These are phyloP conservation scores for Arothron firmamentum DNA, from an alignment of 2,113 vertebrate species.

Conservation along the genomic window DNA sequence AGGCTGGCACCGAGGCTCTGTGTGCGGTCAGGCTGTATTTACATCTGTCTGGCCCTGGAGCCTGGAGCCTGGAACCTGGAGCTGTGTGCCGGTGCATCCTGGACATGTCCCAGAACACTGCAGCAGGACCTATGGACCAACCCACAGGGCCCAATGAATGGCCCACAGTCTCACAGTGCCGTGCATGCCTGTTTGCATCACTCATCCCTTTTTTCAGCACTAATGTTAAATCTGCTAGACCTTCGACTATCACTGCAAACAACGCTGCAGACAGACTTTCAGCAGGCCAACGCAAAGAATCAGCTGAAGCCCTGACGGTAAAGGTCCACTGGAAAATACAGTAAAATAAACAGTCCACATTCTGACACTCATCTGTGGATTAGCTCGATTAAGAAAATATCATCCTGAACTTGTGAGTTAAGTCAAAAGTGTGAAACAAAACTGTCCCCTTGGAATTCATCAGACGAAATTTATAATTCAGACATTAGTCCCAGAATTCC, in stretches of 20 bases:
- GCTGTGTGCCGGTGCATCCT: slow-evolving; percentile 45
- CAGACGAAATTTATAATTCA: too few relatives aligned
- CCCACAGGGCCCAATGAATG: slow-evolving; percentile 38
- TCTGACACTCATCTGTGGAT: too few relatives aligned
- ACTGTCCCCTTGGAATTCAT: too few relatives aligned
- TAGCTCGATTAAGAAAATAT: too few relatives aligned
- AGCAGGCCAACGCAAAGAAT: too few relatives aligned
- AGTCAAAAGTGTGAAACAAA: too few relatives aligned
- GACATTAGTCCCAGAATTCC: too few relatives aligned
- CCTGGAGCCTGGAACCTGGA: slow-evolving; percentile 52
- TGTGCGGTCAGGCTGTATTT: slow-evolving; percentile 69
- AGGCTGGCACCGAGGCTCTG: slow-evolving; percentile 51
- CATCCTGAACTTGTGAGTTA: too few relatives aligned
- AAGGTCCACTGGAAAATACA: too few relatives aligned
- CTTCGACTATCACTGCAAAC: neutral
- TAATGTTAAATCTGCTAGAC: neutral
- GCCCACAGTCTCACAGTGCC: slow-evolving; percentile 35
- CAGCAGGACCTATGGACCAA: slow-evolving; percentile 32
- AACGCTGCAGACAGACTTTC: too few relatives aligned
- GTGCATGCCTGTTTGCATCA: slow-evolving; percentile 41
- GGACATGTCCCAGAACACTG: slow-evolving; percentile 53
- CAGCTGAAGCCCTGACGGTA: too few relatives aligned
- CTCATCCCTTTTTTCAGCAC: slow-evolving; percentile 32
- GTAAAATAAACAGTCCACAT: too few relatives aligned
- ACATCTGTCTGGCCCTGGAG: slow-evolving; percentile 70